Percentiles rank a stretch among this genome's conserved stretches.
Evolutionary conservation across 2,797 vertebrate species (phyloP).

Genomic region (Staurois parvus): DNA sequence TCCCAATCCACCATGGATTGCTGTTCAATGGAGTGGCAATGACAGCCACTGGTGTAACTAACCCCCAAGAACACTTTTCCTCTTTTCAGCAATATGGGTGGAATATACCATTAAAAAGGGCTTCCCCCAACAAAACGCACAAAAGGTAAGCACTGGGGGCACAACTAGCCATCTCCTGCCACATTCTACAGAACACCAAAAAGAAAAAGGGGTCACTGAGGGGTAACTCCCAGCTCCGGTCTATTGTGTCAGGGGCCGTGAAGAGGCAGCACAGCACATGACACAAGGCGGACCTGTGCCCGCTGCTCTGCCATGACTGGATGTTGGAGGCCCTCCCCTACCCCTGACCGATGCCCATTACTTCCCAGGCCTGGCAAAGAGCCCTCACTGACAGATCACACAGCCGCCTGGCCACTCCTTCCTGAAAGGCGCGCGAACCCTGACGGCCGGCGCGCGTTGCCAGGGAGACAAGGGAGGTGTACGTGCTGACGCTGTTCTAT

Average conservation of each 20-base stretch:
- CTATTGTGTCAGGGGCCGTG: not conserved
- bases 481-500: slow-evolving; percentile 97
- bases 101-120: too few species aligned
- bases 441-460: slow-evolving; percentile 69
- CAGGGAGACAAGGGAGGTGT: slow-evolving; percentile 77
- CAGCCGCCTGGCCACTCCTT: slow-evolving; percentile 60
- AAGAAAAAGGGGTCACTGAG: not conserved
- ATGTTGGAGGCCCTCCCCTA: too few species aligned
- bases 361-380: not conserved
- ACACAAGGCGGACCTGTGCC: not conserved
- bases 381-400: not conserved
- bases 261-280: not conserved
- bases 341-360: too few species aligned
- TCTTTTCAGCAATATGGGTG: too few species aligned
- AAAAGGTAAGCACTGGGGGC: too few species aligned
- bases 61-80: too few species aligned
- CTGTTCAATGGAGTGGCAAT: too few species aligned
- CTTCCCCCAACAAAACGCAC: too few species aligned
- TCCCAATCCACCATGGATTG: too few species aligned
- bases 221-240: not conserved
- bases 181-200: too few species aligned
- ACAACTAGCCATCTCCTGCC: too few species aligned
- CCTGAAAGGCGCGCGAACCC: slow-evolving; percentile 35
- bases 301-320: not conserved
- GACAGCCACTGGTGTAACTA: too few species aligned